phyloP scores from a whole-genome alignment of 2,797 vertebrate species.

The Aldrovandia affinis region DNA sequence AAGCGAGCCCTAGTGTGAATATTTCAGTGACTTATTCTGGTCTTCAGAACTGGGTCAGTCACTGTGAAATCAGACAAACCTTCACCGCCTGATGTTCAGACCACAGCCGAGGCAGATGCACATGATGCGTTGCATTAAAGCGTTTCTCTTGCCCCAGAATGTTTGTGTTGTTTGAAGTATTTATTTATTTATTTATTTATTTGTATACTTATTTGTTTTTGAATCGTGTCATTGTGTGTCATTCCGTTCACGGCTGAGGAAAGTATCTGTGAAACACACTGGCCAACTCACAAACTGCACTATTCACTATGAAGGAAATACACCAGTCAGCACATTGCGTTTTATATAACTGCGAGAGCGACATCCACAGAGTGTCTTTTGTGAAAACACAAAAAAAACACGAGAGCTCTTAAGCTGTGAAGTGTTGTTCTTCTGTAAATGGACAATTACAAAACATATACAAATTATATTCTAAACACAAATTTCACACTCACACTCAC shows the following conservation, averaged over 20 bases:
- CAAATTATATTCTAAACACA: too few species aligned
- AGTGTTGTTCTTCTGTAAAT: too few species aligned
- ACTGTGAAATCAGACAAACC: background rate
- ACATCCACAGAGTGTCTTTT: too few species aligned
- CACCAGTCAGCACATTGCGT: background rate
- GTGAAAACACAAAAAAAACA: too few species aligned
- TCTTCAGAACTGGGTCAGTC: background rate
- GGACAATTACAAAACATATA: too few species aligned
- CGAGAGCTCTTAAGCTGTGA: too few species aligned
- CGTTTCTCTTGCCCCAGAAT: background rate
- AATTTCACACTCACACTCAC: too few species aligned
- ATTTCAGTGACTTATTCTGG: background rate
- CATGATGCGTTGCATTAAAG: background rate
- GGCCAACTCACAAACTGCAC: background rate
- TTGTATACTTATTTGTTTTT: background rate
- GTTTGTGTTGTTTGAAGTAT: background rate
- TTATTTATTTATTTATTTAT: conserved; percentile 5
- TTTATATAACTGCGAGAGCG: too few species aligned
- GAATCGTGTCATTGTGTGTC: too few species aligned
- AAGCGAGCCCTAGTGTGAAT: background rate
- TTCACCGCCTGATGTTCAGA: background rate
- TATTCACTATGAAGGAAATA: background rate
- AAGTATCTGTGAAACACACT: background rate
- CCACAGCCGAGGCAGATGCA: background rate
- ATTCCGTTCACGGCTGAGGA: background rate